Evolutionary conservation across 2,797 vertebrate genomes (phyloP).

Genomic region (Epinephelus malabaricus): DNA sequence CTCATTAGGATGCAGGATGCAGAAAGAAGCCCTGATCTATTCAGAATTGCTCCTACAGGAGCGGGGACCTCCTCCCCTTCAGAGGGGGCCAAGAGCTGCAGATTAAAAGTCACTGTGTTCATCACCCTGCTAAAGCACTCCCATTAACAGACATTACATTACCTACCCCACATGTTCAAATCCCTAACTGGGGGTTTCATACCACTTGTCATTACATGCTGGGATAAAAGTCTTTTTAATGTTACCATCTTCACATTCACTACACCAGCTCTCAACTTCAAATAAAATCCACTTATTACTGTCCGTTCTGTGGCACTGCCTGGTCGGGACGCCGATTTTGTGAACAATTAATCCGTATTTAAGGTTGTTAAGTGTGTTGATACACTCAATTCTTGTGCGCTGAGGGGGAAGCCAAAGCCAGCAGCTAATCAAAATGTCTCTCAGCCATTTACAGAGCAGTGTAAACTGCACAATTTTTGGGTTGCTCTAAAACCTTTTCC

Average conservation of each 20-base stretch:
- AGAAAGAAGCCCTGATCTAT: constrained; percentile 73
- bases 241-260: constrained; percentile 66
- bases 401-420: constrained; percentile 56
- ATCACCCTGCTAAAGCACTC: constrained; percentile 69
- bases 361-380: constrained; percentile 78
- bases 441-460: constrained; percentile 77
- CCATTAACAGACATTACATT: constrained; percentile 76
- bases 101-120: constrained; percentile 80
- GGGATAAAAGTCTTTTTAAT: constrained; percentile 70
- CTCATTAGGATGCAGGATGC: constrained; percentile 77
- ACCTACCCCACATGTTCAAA: constrained; percentile 68
- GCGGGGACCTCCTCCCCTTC: constrained; percentile 63
- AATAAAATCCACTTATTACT: constrained; percentile 66
- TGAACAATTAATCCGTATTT: constrained; percentile 81
- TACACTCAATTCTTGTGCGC: constrained; percentile 65
- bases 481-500: constrained; percentile 56
- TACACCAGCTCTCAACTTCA: constrained; percentile 48
- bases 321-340: constrained; percentile 48
- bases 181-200: constrained; percentile 62
- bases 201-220: constrained; percentile 63
- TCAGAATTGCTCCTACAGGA: constrained; percentile 71
- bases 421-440: constrained; percentile 80
- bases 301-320: constrained; percentile 47
- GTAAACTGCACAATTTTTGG: constrained; percentile 67
- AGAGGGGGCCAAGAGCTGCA: constrained; percentile 58